Evolutionary conservation across 2,797 vertebrate species (phyloP).

Genomic region (Remorina albescens): DNA sequence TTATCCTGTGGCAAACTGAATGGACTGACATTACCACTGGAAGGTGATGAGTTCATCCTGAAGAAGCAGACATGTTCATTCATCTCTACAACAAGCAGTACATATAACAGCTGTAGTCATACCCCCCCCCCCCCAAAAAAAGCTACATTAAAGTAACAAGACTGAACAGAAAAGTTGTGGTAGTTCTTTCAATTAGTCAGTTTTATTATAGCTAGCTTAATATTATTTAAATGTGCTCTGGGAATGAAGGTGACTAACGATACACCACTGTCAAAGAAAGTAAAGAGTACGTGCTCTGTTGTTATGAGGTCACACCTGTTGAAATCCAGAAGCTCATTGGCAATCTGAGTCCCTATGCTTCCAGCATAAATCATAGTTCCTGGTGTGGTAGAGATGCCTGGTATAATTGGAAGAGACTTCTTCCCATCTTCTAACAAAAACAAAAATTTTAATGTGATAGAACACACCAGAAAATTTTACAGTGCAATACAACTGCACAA

Average conservation of each 20-base stretch:
- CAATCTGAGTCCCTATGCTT: constrained; percentile 92
- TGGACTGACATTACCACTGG: constrained; percentile 87
- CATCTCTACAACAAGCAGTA: not conserved
- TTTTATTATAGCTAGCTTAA: no score
- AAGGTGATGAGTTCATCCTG: constrained; percentile 90
- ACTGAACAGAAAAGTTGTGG: not conserved
- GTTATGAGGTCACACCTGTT: constrained; percentile 86
- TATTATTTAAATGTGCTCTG: no score
- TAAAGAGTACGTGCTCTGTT: not conserved
- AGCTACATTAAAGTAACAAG: not conserved
- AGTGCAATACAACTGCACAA: not conserved
- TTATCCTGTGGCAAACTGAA: constrained; percentile 86
- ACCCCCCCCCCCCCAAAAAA: no score
- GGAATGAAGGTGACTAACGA: no score
- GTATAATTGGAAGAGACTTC: constrained; percentile 86
- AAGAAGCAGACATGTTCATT: constrained; percentile 41
- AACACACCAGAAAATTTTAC: not conserved
- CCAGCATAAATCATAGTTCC: constrained; percentile 90
- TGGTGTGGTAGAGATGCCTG: constrained; percentile 85
- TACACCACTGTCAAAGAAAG: not conserved
- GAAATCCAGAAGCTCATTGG: constrained; percentile 91
- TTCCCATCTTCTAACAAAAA: constrained; percentile 83
- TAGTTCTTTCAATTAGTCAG: no score
- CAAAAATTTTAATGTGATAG: constrained; percentile 27
- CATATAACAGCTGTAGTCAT: not conserved